phyloP scores from a whole-genome alignment of 2,888 invertebrate species.

The Hylaea fasciaria region DNA sequence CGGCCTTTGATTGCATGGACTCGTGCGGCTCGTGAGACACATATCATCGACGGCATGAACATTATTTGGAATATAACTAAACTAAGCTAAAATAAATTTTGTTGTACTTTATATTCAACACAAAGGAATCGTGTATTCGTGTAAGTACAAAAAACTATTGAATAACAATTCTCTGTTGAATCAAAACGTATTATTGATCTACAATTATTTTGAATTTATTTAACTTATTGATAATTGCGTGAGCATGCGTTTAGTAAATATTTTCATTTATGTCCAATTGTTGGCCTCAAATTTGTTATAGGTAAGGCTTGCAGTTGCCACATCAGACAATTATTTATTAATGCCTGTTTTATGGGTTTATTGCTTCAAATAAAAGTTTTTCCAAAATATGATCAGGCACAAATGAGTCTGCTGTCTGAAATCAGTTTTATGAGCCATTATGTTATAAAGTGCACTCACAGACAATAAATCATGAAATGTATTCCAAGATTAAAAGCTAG shows the following conservation, averaged over 20 bases:
- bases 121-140: too few species aligned
- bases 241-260: too few species aligned
- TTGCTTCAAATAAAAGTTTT: slow-evolving; percentile 52
- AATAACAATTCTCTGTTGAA: too few species aligned
- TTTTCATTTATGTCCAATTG: too few species aligned
- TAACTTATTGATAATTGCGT: too few species aligned
- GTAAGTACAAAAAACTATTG: too few species aligned
- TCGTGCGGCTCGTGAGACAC: slow-evolving; percentile 16
- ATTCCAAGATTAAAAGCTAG: slow-evolving; percentile 63
- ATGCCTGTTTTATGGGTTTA: slow-evolving; percentile 52
- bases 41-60: slow-evolving; percentile 16
- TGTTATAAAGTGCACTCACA: slow-evolving; percentile 48
- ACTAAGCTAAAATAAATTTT: slow-evolving; percentile 1
- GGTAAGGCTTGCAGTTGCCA: slow-evolving; percentile 47
- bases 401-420: slow-evolving; percentile 53
- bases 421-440: slow-evolving; percentile 65
- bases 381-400: slow-evolving; percentile 53
- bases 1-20: slow-evolving; percentile 7
- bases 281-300: slow-evolving; percentile 27
- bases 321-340: slow-evolving; percentile 36
- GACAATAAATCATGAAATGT: slow-evolving; percentile 60
- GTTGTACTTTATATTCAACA: too few species aligned
- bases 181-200: too few species aligned
- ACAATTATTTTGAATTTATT: too few species aligned
- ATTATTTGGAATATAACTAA: slow-evolving; percentile 11